Percentiles rank a stretch among this genome's conserved stretches.
Evolutionary conservation across 2,113 vertebrate species (phyloP).

Genomic region (Phasianus colchicus): DNA sequence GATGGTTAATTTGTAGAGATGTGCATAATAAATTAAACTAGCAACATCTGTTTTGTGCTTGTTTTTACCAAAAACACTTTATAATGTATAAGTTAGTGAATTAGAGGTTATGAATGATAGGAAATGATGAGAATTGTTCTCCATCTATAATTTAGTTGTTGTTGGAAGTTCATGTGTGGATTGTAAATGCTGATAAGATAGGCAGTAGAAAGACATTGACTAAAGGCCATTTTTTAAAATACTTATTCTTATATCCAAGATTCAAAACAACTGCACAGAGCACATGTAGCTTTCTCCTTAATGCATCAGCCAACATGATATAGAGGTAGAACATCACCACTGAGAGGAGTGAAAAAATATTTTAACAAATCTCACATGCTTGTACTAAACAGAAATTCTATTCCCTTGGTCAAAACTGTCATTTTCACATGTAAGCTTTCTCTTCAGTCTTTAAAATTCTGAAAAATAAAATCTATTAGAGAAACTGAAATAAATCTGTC

Average conservation of each 20-base stretch:
- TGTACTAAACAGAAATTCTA: constrained; percentile 24
- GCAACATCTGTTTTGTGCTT: background rate
- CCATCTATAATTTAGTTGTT: background rate
- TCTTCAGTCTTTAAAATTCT: constrained; percentile 11
- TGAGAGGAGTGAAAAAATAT: background rate
- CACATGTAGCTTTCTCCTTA: background rate
- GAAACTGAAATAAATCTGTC: constrained; percentile 43
- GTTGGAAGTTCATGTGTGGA: background rate
- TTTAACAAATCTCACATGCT: constrained; percentile 4
- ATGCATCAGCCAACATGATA: background rate
- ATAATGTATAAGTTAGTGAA: background rate
- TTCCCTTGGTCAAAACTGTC: constrained; percentile 40
- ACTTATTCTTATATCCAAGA: background rate
- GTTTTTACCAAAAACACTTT: background rate
- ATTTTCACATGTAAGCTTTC: constrained; percentile 34
- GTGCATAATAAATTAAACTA: background rate
- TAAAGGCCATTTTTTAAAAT: background rate
- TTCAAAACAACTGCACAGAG: background rate
- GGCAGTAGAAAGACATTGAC: background rate
- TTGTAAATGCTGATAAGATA: background rate
- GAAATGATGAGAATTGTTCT: background rate
- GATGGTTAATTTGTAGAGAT: background rate
- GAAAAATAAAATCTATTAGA: background rate
- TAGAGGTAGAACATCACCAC: background rate
- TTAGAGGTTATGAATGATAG: background rate